These are phyloP conservation scores for Ginglymostoma cirratum DNA, from an alignment of 2,113 vertebrate genomes.

Conservation along the genomic window DNA sequence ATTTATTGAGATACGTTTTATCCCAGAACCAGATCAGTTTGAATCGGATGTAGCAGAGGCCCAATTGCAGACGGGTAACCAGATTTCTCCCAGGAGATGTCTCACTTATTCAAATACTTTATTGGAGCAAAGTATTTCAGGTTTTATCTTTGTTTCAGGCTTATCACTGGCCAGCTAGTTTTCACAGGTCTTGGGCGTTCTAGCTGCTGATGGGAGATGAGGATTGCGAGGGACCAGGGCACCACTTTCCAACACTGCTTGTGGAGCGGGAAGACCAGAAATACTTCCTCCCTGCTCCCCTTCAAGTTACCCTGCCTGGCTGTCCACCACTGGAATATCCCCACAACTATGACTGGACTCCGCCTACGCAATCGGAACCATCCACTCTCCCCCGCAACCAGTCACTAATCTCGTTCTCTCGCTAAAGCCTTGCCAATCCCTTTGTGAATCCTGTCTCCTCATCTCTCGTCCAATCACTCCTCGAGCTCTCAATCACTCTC, in stretches of 20 bases:
- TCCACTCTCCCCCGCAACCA: no score
- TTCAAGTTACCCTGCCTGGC: no score
- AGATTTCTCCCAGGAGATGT: background rate
- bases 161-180: background rate
- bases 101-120: background rate
- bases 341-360: no score
- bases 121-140: background rate
- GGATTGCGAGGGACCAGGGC: background rate
- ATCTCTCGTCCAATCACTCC: no score
- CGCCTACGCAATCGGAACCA: no score
- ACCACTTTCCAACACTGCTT: background rate
- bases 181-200: background rate
- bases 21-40: background rate
- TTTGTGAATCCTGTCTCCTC: no score
- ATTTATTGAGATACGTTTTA: background rate
- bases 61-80: background rate
- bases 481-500: no score
- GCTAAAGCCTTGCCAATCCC: no score
- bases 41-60: background rate
- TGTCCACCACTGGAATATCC: no score
- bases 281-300: background rate
- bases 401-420: no score
- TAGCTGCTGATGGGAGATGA: background rate
- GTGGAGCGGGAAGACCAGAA: background rate
- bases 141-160: background rate